Percentiles rank a stretch among this genome's conserved stretches.
These are phyloP conservation scores for Nanger granti DNA, from an alignment of 2,113 vertebrate species.

Conservation along the genomic window DNA sequence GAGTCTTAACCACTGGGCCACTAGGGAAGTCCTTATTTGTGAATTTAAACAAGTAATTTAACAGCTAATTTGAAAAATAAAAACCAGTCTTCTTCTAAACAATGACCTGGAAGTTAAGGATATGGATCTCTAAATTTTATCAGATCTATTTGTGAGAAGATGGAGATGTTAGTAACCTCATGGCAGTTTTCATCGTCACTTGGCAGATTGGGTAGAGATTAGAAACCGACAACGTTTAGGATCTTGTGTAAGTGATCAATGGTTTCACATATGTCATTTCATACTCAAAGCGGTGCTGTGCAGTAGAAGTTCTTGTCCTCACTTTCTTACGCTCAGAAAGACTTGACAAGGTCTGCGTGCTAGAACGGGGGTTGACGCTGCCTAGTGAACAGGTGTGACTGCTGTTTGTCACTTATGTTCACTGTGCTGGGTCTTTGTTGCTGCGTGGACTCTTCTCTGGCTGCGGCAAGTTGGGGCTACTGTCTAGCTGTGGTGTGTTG, in stretches of 20 bases:
- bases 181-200: background rate
- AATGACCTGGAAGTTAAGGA: background rate
- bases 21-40: background rate
- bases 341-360: background rate
- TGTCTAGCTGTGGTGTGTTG: background rate
- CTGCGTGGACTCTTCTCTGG: accelerated
- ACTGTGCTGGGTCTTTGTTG: background rate
- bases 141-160: background rate
- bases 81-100: background rate
- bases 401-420: background rate
- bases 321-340: background rate
- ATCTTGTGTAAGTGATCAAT: background rate
- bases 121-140: background rate
- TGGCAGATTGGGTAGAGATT: background rate
- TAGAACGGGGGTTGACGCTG: accelerated
- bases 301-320: background rate
- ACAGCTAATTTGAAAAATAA: background rate
- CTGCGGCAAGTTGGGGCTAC: background rate
- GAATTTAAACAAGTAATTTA: background rate
- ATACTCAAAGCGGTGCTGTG: background rate
- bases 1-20: background rate
- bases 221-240: background rate
- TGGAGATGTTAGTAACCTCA: background rate
- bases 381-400: too few relatives aligned
- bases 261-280: background rate